Conservation (phyloP, 1,140 invertebrate species). For the Drosophila subobscura region DNA sequence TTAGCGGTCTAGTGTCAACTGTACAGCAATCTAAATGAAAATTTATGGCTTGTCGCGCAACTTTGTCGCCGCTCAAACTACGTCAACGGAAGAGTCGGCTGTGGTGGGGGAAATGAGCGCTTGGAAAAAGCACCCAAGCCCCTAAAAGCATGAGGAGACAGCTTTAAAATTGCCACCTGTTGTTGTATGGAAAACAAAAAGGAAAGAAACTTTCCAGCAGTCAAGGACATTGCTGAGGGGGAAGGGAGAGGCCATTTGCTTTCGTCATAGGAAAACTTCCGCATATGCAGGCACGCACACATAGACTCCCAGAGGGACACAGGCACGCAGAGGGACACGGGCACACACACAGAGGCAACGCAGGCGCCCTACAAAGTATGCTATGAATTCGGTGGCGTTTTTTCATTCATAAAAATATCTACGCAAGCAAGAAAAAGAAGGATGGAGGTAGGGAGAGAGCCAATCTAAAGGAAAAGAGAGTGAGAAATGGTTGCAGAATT, state of each 20-base stretch:
- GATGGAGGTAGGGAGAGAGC: background rate
- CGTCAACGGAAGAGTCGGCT: constrained; percentile 41
- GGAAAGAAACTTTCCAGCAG: constrained; percentile 37
- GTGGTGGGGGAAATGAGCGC: constrained; percentile 22
- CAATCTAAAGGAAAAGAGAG: background rate
- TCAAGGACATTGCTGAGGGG: constrained; percentile 54
- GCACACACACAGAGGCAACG: constrained; percentile 32
- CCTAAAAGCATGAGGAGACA: constrained; percentile 7
- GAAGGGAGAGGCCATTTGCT: constrained; percentile 36
- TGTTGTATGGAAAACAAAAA: constrained; percentile 24
- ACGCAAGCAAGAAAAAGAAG: constrained; percentile 42
- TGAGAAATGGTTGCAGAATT: background rate
- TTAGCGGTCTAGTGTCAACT: constrained; percentile 35
- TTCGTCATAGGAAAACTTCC: constrained; percentile 64
- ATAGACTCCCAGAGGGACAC: constrained; percentile 4
- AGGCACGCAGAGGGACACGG: constrained; percentile 3
- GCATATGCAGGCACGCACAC: constrained; percentile 30
- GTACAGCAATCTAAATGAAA: constrained; percentile 47
- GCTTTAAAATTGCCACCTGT: constrained; percentile 66
- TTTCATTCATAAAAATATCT: constrained; percentile 64
- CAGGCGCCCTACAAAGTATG: constrained; percentile 74
- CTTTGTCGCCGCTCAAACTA: constrained; percentile 37
- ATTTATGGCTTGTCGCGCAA: constrained; percentile 51
- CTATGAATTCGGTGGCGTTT: constrained; percentile 59
- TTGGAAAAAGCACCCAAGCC: constrained; percentile 5